Evolutionary conservation across 92 coral and sea anemone species (phyloP), one percentile per base, ranked within the genome.

Genomic region (Parazoanthus swiftii): DNA sequence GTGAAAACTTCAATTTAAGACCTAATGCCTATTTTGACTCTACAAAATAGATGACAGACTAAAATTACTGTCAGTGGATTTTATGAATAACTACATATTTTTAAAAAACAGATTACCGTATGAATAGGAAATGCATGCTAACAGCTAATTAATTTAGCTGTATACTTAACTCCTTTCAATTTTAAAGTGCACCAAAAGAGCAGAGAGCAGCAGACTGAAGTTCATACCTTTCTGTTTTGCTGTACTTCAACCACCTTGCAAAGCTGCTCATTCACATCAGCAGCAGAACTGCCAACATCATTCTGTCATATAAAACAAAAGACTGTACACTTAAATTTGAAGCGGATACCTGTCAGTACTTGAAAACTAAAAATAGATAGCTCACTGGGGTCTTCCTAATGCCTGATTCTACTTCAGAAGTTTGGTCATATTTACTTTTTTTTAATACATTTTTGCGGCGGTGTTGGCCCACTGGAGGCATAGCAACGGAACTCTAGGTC

Each of bases 201-300:
- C 8, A 33, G 6, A 43, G 15, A 16, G 26, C n/a, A 76, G n/a
- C 36, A 25, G 38, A 42, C 25, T 20, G 15, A 78, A 46, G 4
- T 16, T 29, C 71, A 15, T 82, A 97, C 99, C 97, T 95, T 95
- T 43, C 81, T 92, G 81, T 79, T 76, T 82, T 88, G 90, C 89
- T 97, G 98, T 8, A 97, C 99, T 78, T 97, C 97, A 13, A 92
- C 99, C 18, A 97, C 98, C 91, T 97, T 95, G 71, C 98, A 95
- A 43, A 91, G 89, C 91, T 95, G 99, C 20, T 92, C 97, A 68
- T 88, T 89, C 48, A 80, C 90, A 54, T 91, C 94, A 26, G 90
- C 86, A 67, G 89, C 54, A 21, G 91, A 86, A 44, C 81, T 21
- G 21, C 70, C 91, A 50, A 92, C 92, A 88, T 90, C 89, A 38